These are phyloP conservation scores for Notarius quadriscutis DNA, from an alignment of 2,113 vertebrate species.

Conservation along the genomic window DNA sequence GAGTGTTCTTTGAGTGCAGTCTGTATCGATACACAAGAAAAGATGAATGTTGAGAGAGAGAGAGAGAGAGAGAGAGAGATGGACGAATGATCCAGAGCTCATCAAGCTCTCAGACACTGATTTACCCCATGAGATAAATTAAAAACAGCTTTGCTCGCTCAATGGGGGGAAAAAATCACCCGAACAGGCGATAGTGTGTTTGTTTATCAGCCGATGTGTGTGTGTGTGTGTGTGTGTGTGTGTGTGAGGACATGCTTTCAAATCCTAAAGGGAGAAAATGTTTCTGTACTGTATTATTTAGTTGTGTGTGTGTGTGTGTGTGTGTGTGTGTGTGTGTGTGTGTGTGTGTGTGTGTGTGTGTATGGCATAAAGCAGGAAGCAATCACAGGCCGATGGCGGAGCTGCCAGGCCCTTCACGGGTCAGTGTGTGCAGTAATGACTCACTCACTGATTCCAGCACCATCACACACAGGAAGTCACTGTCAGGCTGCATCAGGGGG, in stretches of 20 bases:
- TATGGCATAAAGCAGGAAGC: constrained; percentile 56
- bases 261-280: neutral
- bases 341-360: constrained; percentile 46
- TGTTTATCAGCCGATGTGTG: neutral
- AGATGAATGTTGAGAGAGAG: neutral
- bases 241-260: neutral
- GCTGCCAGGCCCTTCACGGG: constrained; percentile 59
- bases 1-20: constrained; percentile 94
- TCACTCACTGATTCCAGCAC: constrained; percentile 56
- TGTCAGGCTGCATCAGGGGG: constrained; percentile 62
- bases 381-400: constrained; percentile 59
- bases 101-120: constrained; percentile 6
- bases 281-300: constrained; percentile 21
- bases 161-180: neutral
- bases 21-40: constrained; percentile 69
- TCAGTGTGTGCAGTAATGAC: constrained; percentile 62
- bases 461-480: constrained; percentile 63
- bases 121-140: constrained; percentile 18
- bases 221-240: neutral
- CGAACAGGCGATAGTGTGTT: neutral
- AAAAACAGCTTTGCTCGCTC: constrained; percentile 10
- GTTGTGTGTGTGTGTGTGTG: constrained; percentile 17
- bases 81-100: neutral
- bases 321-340: constrained; percentile 24
- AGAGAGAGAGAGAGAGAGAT: constrained; percentile 8